Evolutionary conservation across 2,797 vertebrate species (phyloP).

Genomic region (Pseudochirops cupreus): DNA sequence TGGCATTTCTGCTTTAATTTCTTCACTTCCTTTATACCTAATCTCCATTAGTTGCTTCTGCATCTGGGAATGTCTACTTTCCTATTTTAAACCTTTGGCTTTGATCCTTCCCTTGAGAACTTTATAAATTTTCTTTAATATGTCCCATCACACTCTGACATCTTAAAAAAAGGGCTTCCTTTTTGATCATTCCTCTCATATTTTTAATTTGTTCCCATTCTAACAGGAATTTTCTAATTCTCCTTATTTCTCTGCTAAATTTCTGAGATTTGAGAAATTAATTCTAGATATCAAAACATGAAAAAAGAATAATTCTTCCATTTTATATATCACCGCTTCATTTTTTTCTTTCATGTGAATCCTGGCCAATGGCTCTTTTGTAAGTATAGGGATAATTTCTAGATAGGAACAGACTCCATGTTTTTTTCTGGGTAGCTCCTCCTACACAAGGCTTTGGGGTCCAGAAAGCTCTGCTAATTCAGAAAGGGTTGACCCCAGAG

Average conservation of each 20-base stretch:
- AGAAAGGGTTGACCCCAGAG: background rate
- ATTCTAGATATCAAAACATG: background rate
- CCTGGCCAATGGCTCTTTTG: background rate
- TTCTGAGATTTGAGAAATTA: slow-evolving; percentile 63
- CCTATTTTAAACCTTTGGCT: slow-evolving; percentile 53
- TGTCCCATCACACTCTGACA: slow-evolving; percentile 46
- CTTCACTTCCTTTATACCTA: slow-evolving; percentile 53
- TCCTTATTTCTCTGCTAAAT: slow-evolving; percentile 4
- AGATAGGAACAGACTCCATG: background rate
- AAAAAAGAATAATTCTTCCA: slow-evolving; percentile 16
- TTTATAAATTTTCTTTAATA: slow-evolving; percentile 49
- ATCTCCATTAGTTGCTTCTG: slow-evolving; percentile 20
- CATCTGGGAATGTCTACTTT: slow-evolving; percentile 48
- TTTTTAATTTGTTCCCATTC: background rate
- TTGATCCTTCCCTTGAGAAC: slow-evolving; percentile 32
- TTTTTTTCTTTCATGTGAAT: slow-evolving; percentile 3
- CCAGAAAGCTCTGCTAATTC: background rate
- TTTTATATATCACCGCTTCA: slow-evolving; percentile 22
- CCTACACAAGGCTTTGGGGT: background rate
- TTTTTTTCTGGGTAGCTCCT: background rate
- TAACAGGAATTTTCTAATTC: slow-evolving; percentile 3
- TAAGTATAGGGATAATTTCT: background rate
- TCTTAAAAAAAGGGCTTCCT: slow-evolving; percentile 28
- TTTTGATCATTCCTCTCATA: background rate
- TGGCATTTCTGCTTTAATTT: slow-evolving; percentile 15